Base-by-base conservation (phyloP, 2,888 invertebrate genomes). In the Iselma pallidipennis region DNA sequence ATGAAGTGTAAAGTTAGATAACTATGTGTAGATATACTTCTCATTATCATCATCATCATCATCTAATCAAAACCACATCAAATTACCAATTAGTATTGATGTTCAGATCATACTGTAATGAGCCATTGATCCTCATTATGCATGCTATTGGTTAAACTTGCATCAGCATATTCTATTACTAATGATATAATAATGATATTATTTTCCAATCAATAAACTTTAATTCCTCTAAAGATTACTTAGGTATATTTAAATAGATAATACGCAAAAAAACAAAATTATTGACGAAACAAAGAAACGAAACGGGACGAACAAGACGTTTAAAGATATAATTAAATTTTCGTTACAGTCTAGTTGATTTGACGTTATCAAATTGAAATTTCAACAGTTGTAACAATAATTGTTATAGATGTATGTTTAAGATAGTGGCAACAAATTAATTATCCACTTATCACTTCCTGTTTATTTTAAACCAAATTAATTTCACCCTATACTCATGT, bases 31-130 rank as follows among this genome's bases (percentile, higher is more conserved):
- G 9, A 12, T 51, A 51, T 28, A 25, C 10, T 21, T 33, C 4
- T 10, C 23, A 59, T 52, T 55, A 62, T 51, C 28, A 57, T 54
- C 54, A 51, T 55, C 55, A 57, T 62, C 66, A 66, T 63, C 67
- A 70, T 73, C 74, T 75, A 76, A 76, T 76, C 72, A 72, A 72
- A 69, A 70, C 74, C 74, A 80, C 78, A 78, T 79, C 80, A 76
- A 79, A 79, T 81, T 80, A 80, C 79, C 80, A 81, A 80, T 81
- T 81, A 80, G 77, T 76, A 79, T 76, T 76, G 78, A 74, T 75
- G 77, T 75, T 76, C 74, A 73, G 75, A 75, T 76, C 76, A 74
- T 73, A 73, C 70, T 70, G 70, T 79, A 79, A 80, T 80, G 80
- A 80, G 79, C 78, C 74, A 80, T 79, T 79, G 79, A 80, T 79